These are phyloP conservation scores for Macrotrachela quadricornifera DNA, from an alignment of 1,140 invertebrate genomes.

Conservation along the genomic window DNA sequence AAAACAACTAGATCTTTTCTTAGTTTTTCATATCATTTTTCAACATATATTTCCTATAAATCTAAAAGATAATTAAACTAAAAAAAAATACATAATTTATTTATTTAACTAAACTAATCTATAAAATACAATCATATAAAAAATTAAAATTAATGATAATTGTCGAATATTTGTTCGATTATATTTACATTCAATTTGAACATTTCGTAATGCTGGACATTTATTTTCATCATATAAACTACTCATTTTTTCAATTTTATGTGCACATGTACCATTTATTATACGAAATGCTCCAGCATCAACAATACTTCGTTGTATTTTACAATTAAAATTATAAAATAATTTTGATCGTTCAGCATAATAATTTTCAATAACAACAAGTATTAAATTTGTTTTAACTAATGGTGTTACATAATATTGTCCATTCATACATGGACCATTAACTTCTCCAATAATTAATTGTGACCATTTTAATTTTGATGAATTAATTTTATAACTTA, in stretches of 20 bases:
- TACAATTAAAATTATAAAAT: slow-evolving; percentile 33
- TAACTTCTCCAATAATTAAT: slow-evolving; percentile 32
- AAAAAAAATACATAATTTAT: too few species aligned
- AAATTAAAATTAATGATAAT: too few species aligned
- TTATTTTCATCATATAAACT: slow-evolving; percentile 21
- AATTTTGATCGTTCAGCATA: slow-evolving; percentile 17
- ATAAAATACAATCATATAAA: too few species aligned
- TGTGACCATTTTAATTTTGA: slow-evolving; percentile 20
- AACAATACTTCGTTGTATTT: slow-evolving; percentile 27
- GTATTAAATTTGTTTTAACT: slow-evolving; percentile 30
- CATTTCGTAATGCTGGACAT: slow-evolving; percentile 16
- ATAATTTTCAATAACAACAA: slow-evolving; percentile 32
- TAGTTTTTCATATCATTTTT: too few species aligned
- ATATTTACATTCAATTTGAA: slow-evolving; percentile 2
- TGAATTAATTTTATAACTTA: slow-evolving; percentile 22
- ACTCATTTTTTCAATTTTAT: slow-evolving; percentile 18
- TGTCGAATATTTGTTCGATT: neutral
- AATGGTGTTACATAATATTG: slow-evolving; percentile 32
- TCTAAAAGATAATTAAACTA: too few species aligned
- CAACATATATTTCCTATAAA: too few species aligned
- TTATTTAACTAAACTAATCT: too few species aligned
- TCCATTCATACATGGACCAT: slow-evolving; percentile 32
- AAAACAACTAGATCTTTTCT: too few species aligned
- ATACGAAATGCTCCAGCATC: slow-evolving; percentile 31
- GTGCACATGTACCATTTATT: slow-evolving; percentile 31